Evolutionary conservation across 2,113 vertebrate genomes (phyloP).

Genomic region (Ursus arctos): DNA sequence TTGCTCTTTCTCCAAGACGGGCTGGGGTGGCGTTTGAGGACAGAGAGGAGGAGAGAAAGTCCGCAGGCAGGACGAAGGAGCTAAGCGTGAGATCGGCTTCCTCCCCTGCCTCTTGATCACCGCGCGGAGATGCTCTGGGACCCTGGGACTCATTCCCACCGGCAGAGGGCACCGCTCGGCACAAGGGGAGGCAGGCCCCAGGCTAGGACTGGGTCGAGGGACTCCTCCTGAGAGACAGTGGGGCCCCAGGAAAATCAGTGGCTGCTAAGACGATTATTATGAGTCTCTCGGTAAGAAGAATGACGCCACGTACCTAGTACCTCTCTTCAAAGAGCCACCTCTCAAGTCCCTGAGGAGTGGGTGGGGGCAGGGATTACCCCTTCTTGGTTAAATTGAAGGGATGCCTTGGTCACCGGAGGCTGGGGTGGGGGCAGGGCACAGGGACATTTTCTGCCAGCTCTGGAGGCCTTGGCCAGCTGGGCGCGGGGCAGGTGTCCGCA

Average conservation of each 20-base stretch:
- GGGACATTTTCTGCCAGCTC: not conserved
- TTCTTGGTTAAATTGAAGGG: not conserved
- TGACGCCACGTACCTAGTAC: not conserved
- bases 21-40: not conserved
- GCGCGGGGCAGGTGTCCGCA: fast-evolving
- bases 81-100: not conserved
- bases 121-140: not conserved
- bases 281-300: not conserved
- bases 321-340: not conserved
- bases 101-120: not conserved
- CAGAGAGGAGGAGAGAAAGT: not conserved
- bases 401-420: not conserved
- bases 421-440: not conserved
- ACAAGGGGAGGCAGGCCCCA: fast-evolving
- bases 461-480: not conserved
- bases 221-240: not conserved
- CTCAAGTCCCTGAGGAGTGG: not conserved
- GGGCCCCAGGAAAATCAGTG: not conserved
- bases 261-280: not conserved
- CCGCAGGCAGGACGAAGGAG: not conserved
- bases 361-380: not conserved
- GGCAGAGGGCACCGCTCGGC: not conserved
- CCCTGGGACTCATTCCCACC: not conserved
- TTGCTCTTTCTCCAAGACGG: not conserved
- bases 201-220: not conserved